Conservation (phyloP, 2,888 invertebrate species). For the Drosophila longiperda region DNA sequence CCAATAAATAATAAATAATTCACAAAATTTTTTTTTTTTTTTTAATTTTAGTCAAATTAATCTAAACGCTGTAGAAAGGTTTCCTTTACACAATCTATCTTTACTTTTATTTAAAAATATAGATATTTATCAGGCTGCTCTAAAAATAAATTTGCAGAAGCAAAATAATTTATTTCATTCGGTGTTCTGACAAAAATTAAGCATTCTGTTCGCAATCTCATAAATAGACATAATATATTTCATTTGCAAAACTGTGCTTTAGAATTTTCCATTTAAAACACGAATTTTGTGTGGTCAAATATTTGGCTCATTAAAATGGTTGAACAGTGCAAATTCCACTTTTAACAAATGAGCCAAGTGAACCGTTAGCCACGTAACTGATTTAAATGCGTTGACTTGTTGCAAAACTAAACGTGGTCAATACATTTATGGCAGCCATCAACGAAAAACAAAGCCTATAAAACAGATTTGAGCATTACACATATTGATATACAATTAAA, state of each 20-base stretch:
- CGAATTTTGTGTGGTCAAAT: slow-evolving; percentile 44
- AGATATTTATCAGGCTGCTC: background rate
- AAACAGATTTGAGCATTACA: slow-evolving; percentile 53
- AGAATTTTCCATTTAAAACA: background rate
- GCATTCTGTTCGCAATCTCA: background rate
- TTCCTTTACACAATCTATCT: background rate
- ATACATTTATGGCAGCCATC: slow-evolving; percentile 51
- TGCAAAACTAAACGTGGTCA: slow-evolving; percentile 46
- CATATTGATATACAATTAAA: slow-evolving; percentile 59
- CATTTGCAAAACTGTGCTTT: slow-evolving; percentile 36
- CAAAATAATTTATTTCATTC: background rate
- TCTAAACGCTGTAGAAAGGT: background rate
- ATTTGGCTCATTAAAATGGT: slow-evolving; percentile 77
- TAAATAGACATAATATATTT: background rate
- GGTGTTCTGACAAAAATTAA: background rate
- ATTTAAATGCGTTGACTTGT: slow-evolving; percentile 21
- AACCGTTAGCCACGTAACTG: slow-evolving; percentile 15
- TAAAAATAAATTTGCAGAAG: background rate
- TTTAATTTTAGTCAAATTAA: background rate
- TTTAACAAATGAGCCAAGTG: slow-evolving; percentile 13
- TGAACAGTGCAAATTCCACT: slow-evolving; percentile 59
- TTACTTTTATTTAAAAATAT: background rate
- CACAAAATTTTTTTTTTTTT: too few species aligned
- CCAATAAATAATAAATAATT: background rate
- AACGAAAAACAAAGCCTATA: slow-evolving; percentile 51